A percentile compares a stretch with the other conserved stretches of the same genome.
These are phyloP conservation scores for Lasioglossum morio DNA, from an alignment of 2,888 invertebrate species.

Conservation along the genomic window DNA sequence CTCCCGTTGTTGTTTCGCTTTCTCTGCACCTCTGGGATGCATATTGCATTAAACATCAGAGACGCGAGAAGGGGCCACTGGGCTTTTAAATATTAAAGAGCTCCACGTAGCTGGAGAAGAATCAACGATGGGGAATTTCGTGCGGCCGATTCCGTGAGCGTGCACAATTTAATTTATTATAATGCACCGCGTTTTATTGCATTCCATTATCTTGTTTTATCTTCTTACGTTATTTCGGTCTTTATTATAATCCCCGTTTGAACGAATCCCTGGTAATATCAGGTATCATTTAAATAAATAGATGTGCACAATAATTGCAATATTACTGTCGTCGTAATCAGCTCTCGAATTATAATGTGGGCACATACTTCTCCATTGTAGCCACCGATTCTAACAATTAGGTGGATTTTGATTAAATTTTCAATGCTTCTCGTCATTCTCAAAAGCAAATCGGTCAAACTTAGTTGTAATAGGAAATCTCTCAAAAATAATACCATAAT, in stretches of 20 bases:
- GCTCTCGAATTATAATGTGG: background rate
- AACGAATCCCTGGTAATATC: background rate
- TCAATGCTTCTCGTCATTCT: background rate
- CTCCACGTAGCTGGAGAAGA: background rate
- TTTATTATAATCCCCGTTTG: background rate
- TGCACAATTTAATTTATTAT: background rate
- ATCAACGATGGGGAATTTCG: slow-evolving; percentile 13
- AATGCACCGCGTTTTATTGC: background rate
- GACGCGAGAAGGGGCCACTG: background rate
- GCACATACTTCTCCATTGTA: background rate
- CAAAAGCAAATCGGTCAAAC: no score
- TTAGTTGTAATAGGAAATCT: no score
- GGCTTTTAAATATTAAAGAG: slow-evolving; percentile 40
- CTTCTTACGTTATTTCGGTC: background rate
- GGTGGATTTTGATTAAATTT: background rate
- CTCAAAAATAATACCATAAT: no score
- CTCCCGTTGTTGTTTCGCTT: slow-evolving; percentile 16
- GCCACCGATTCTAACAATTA: background rate
- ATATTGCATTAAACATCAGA: slow-evolving; percentile 43
- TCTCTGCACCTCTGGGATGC: slow-evolving; percentile 1
- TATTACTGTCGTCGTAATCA: background rate
- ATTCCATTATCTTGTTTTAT: background rate
- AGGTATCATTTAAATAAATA: background rate
- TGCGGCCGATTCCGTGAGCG: background rate
- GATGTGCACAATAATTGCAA: background rate